Conservation (phyloP, 2,113 vertebrate species). For the Thamnaconus septentrionalis region DNA sequence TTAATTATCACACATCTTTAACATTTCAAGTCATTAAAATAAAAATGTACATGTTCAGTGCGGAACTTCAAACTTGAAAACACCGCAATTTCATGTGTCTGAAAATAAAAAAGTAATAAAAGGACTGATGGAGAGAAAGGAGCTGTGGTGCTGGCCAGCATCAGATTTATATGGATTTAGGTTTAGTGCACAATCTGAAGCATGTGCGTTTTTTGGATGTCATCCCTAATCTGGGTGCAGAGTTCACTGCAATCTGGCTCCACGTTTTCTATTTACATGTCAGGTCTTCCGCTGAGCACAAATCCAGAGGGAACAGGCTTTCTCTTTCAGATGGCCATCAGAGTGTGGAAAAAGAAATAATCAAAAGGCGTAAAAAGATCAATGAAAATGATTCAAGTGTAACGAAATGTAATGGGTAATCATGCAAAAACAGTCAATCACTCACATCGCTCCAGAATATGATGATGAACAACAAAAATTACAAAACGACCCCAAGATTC, state of each 20-base stretch:
- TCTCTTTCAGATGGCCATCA: background rate
- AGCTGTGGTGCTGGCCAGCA: background rate
- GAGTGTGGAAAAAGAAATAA: background rate
- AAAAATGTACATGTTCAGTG: too few relatives aligned
- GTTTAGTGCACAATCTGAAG: background rate
- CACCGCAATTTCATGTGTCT: too few relatives aligned
- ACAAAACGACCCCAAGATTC: too few relatives aligned
- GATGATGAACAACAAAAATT: too few relatives aligned
- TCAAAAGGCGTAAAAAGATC: background rate
- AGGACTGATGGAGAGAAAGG: background rate
- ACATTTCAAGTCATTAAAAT: too few relatives aligned
- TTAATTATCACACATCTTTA: too few relatives aligned
- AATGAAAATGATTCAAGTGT: too few relatives aligned
- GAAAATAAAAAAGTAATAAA: too few relatives aligned
- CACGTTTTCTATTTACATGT: conserved; percentile 29
- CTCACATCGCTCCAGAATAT: too few relatives aligned
- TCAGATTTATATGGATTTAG: conserved; percentile 10
- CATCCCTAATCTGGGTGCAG: conserved; percentile 34
- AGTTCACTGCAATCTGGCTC: conserved; percentile 15
- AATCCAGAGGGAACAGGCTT: conserved; percentile 22
- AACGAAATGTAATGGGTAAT: too few relatives aligned
- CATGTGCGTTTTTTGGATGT: conserved; percentile 10
- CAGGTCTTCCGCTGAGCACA: conserved; percentile 18
- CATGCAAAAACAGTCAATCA: too few relatives aligned
- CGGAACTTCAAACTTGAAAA: too few relatives aligned